Evolutionary conservation across 2,113 vertebrate genomes (phyloP), one percentile per base, ranked within the genome.

Genomic region (Triplophysa rosa): DNA sequence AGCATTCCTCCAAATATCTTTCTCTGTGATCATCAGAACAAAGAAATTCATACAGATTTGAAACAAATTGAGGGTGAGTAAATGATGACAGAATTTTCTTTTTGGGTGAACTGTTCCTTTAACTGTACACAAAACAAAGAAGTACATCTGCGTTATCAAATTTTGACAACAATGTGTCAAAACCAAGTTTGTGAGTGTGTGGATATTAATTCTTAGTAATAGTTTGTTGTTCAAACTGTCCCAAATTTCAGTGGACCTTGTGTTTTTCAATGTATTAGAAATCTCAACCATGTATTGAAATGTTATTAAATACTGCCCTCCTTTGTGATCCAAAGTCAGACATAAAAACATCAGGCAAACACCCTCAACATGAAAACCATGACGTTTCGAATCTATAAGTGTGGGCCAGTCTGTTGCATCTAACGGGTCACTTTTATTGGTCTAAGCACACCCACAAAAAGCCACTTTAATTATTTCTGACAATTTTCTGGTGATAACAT

Each of bases 91-190:
- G 33, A 7, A 37, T 37, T 37, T 1, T 6, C 7, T 37, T 37
- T 37, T 37, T 6, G 5, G 33, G 33, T 37, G 33, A 37, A 37
- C 1, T 8, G 29, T 19, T 52, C 12, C 33, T 54, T 13, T 26
- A 71, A 37, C 23, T 56, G 2, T 56, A 71, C 24, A 71, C 54
- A 56, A 70, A 37, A 8, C 17, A n/a, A 23, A 54, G 49, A 68
- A 23, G 11, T 67, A 67, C 11, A 62, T 29, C 52, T 33, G 21
- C 45, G 26, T 68, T 24, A 42, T 82, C 70, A 78, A 62, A 78
- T 65, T 63, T 62, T 59, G 23, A 69, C 26, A 58, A 37, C 12
- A 26, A 47, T 8, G 11, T 37, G 68, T 58, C 26, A 71, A 58
- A 40, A 17, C 7, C 3, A 40, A 3, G 2, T 47, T 6, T 42